Evolutionary conservation across 2,888 invertebrate species (phyloP).

Genomic region (Drosophila mimica): DNA sequence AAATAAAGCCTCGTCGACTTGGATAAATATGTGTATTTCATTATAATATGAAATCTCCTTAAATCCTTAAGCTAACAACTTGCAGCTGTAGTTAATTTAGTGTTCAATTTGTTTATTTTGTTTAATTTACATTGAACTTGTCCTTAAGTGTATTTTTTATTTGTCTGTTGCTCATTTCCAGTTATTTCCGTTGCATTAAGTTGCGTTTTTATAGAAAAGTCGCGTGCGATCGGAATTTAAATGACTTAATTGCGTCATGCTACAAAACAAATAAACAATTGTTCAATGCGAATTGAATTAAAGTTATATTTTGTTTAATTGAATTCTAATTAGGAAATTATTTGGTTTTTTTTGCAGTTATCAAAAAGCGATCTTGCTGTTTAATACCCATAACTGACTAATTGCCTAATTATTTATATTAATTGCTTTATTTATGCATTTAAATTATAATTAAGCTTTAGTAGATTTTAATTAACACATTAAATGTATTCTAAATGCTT

Average conservation of each 20-base stretch:
- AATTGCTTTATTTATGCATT: background rate
- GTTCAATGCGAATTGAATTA: slow-evolving; percentile 10
- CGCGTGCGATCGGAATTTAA: slow-evolving; percentile 34
- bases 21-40: background rate
- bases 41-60: slow-evolving; percentile 1
- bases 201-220: slow-evolving; percentile 17
- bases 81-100: background rate
- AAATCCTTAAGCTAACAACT: background rate
- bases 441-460: background rate
- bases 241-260: slow-evolving; percentile 37
- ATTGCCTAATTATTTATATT: background rate
- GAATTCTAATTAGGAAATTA: slow-evolving; percentile 11
- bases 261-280: slow-evolving; percentile 24
- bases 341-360: slow-evolving; percentile 4
- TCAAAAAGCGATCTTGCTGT: background rate
- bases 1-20: background rate
- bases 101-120: background rate
- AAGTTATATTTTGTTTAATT: slow-evolving; percentile 4
- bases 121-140: slow-evolving; percentile 36
- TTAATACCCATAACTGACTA: slow-evolving; percentile 4
- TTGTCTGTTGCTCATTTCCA: slow-evolving; percentile 18
- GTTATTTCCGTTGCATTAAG: slow-evolving; percentile 43
- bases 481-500: background rate
- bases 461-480: background rate
- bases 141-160: slow-evolving; percentile 15